Evolutionary conservation across 2,888 invertebrate species (phyloP), one percentile per base, ranked within the genome.

Genomic region (Andrena haemorrhoa): DNA sequence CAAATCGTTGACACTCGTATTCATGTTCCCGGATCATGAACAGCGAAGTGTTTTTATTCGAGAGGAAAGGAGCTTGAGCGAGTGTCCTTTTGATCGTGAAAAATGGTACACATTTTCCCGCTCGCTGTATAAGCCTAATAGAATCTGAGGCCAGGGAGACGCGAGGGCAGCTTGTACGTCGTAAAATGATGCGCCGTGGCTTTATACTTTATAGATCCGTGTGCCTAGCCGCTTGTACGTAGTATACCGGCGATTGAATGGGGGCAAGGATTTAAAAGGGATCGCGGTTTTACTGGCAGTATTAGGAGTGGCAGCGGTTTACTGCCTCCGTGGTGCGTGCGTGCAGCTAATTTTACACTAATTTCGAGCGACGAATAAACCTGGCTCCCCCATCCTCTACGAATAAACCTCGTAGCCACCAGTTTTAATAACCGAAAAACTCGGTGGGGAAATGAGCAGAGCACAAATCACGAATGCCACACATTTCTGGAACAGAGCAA

Each of bases 191-290:
- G 86, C 89, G 86, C 79, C 83, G 87, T 71, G 82, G 86, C 81
- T 92, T 92, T 92, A 91, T 91, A 92, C 90, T 92, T 92, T 92
- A 92, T 90, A 92, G 92, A 92, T 90, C 41, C 79, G 88, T 89
- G 90, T 83, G 88, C 70, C 65, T 77, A 68, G 49, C 68, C 29
- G 74, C 58, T 47, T 72, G 91, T 83, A 23, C 20, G 83, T 84
- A 85, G 61, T 23, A 26, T 83, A 69, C 75, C 60, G 53, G 86
- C 88, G 90, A 92, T 91, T 91, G 90, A 91, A 89, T 83, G 89
- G 86, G 71, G 72, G 64, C 23, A 49, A 84, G 90, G 92, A 92
- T 92, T 92, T 92, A 90, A 92, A 92, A 92, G 92, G 92, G 91
- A 92, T 92, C 91, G 90, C 63, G 87, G 85, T 91, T 93, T 93